phyloP scores from a whole-genome alignment of 2,797 vertebrate genomes.

The Tarsius wallacei region DNA sequence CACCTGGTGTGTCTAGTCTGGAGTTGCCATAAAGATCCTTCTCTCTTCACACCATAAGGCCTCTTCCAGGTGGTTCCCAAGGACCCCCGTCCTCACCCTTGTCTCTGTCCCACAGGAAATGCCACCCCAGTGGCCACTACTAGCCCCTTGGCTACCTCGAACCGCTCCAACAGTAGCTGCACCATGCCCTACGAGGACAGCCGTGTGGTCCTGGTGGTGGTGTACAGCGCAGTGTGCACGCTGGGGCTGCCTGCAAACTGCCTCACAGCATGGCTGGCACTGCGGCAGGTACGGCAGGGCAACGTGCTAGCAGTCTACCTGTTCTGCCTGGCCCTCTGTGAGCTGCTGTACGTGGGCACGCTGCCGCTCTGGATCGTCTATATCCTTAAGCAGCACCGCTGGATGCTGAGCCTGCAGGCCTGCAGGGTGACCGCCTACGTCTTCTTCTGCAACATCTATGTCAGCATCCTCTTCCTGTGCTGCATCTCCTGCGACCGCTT shows the following conservation, averaged over 20 bases:
- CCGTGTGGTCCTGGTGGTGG: conserved; percentile 87
- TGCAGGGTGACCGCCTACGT: conserved; percentile 93
- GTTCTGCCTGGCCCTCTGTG: conserved; percentile 94
- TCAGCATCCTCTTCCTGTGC: conserved; percentile 96
- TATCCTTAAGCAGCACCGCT: conserved; percentile 87
- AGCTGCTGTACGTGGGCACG: conserved; percentile 94
- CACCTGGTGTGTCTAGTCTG: background rate
- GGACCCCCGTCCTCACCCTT: background rate
- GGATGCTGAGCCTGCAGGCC: conserved; percentile 87
- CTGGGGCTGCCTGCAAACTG: conserved; percentile 95
- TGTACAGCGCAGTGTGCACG: conserved; percentile 92
- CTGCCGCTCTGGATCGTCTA: conserved; percentile 95
- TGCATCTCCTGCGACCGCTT: conserved; percentile 96
- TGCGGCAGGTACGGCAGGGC: conserved; percentile 91
- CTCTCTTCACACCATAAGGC: rapidly evolving
- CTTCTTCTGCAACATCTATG: conserved; percentile 97
- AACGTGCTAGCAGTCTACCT: conserved; percentile 95
- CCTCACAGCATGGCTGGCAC: conserved; percentile 92
- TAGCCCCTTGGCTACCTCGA: rapidly evolving
- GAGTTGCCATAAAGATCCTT: background rate
- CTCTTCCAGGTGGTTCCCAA: background rate
- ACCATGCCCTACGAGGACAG: conserved; percentile 83
- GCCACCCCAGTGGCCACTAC: background rate
- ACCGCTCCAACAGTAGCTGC: conserved; percentile 70
- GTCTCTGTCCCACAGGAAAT: conserved; percentile 84